Conservation (phyloP, 2,888 invertebrate species). For the Pristionchus maxplancki region DNA sequence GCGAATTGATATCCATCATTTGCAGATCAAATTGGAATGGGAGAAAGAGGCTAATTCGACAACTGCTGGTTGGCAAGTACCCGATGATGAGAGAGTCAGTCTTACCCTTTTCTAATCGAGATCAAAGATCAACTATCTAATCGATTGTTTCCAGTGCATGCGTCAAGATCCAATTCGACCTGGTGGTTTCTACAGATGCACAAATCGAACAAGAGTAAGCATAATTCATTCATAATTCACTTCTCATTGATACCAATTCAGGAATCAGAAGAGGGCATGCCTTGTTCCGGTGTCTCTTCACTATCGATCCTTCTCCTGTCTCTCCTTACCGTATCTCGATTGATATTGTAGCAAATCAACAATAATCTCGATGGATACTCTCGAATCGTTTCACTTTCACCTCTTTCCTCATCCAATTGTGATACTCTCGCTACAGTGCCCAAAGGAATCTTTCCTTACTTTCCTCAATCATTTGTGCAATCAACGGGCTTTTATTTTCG, state of each 20-base stretch:
- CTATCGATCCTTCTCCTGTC: neutral
- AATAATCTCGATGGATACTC: neutral
- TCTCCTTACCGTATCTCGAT: neutral
- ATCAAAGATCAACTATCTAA: neutral
- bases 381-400: neutral
- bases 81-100: slow-evolving; percentile 24
- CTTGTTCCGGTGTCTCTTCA: slow-evolving; percentile 6
- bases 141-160: neutral
- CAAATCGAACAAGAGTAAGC: slow-evolving; percentile 10
- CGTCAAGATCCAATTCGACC: slow-evolving; percentile 3
- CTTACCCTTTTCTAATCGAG: neutral
- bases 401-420: neutral
- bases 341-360: neutral
- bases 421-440: slow-evolving; percentile 28
- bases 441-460: neutral
- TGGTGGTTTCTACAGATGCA: slow-evolving; percentile 23
- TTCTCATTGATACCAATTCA: neutral
- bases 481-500: neutral
- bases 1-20: neutral
- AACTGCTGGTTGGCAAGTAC: neutral
- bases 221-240: neutral
- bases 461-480: slow-evolving; percentile 24
- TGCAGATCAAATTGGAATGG: slow-evolving; percentile 32
- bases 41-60: neutral
- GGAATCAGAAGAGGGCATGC: neutral